Evolutionary conservation across 2,113 vertebrate species (phyloP).

Genomic region (Hystrix brachyura): DNA sequence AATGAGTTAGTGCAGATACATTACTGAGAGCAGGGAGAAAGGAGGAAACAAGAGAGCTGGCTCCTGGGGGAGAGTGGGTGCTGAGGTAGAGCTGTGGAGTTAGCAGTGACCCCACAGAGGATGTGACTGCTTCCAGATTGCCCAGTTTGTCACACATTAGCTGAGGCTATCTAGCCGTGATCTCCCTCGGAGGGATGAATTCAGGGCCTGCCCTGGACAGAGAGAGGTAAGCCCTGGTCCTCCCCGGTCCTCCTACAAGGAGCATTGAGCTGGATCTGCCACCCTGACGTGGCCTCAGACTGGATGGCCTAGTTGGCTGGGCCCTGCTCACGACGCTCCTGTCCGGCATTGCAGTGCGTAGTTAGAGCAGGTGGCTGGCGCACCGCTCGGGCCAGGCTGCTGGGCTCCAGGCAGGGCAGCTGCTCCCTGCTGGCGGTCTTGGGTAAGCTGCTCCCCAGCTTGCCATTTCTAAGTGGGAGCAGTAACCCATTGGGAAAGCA

Average conservation of each 20-base stretch:
- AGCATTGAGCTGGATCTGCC: not conserved
- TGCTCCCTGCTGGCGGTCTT: not conserved
- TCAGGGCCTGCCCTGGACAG: not conserved
- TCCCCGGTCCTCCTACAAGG: not conserved
- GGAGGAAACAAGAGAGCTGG: not conserved
- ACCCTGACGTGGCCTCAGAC: too few species aligned
- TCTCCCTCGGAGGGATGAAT: not conserved
- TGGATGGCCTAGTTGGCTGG: not conserved
- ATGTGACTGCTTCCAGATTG: not conserved
- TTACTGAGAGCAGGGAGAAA: not conserved
- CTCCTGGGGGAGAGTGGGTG: not conserved
- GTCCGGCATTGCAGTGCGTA: not conserved
- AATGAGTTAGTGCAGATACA: not conserved
- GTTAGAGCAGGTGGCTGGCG: not conserved
- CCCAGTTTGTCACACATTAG: not conserved
- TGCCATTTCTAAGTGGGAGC: not conserved
- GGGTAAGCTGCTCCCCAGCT: not conserved
- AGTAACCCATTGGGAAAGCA: not conserved
- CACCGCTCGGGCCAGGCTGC: not conserved
- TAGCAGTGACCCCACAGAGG: not conserved
- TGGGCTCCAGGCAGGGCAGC: rapidly evolving
- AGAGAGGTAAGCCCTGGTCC: not conserved
- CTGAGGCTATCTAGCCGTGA: not conserved
- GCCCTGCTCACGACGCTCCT: too few species aligned
- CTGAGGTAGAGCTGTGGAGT: not conserved